These are phyloP conservation scores for Hypena proboscidalis DNA, from an alignment of 2,888 invertebrate species.

Conservation along the genomic window DNA sequence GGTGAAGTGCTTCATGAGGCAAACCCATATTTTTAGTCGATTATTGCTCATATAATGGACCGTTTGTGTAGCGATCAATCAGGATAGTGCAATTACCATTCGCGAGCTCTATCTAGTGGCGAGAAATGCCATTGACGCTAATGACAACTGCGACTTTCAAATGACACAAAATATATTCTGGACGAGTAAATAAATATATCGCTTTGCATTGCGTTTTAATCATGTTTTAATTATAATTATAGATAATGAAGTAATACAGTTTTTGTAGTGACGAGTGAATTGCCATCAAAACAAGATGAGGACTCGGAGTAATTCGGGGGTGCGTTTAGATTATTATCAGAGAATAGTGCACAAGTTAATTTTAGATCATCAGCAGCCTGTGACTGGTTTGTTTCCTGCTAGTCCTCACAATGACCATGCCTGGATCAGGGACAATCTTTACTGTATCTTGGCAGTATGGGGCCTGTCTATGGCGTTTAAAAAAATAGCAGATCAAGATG, in stretches of 20 bases:
- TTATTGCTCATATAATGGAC: too few species aligned
- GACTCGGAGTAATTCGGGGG: constrained; percentile 95
- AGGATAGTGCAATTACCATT: too few species aligned
- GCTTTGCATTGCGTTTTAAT: neutral
- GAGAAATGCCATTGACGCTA: neutral
- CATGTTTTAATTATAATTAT: neutral
- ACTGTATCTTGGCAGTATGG: constrained; percentile 99
- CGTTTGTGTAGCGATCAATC: too few species aligned
- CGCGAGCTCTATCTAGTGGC: neutral
- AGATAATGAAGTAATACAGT: constrained; percentile 6
- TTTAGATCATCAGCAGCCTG: constrained; percentile 97
- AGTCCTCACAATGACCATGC: constrained; percentile 95
- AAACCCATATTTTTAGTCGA: too few species aligned
- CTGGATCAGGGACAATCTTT: constrained; percentile 99
- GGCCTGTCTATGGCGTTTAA: constrained; percentile 99
- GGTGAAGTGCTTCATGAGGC: too few species aligned
- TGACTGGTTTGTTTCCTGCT: constrained; percentile 98
- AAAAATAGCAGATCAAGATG: constrained; percentile 99
- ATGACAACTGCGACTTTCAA: constrained; percentile 71
- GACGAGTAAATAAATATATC: constrained; percentile 4
- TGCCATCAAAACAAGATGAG: constrained; percentile 91
- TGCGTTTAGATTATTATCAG: constrained; percentile 98
- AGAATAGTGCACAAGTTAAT: constrained; percentile 97
- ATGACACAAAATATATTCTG: constrained; percentile 51
- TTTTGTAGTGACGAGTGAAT: constrained; percentile 12